phyloP scores from a whole-genome alignment of 2,797 vertebrate species.

The Mycteria americana region DNA sequence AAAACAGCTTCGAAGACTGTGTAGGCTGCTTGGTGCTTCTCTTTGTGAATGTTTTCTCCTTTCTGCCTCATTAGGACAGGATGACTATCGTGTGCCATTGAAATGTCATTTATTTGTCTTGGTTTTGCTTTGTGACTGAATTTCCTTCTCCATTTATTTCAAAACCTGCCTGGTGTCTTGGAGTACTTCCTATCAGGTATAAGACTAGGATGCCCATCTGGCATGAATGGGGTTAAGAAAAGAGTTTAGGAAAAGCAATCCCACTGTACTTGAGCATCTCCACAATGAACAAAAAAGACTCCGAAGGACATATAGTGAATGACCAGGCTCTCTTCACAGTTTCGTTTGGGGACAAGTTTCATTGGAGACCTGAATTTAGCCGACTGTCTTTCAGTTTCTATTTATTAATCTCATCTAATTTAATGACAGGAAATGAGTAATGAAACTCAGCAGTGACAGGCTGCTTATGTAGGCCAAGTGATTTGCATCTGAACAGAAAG shows the following conservation, averaged over 20 bases:
- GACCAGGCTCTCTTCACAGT: not conserved
- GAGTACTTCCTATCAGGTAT: not conserved
- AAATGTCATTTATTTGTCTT: not conserved
- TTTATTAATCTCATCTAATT: not conserved
- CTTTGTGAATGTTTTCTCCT: not conserved
- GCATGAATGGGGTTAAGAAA: not conserved
- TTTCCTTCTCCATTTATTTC: not conserved
- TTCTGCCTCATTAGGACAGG: not conserved
- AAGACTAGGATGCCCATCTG: not conserved
- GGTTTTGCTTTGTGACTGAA: not conserved
- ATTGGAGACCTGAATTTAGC: not conserved
- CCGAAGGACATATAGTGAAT: not conserved
- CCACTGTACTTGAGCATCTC: not conserved
- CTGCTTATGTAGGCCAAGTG: constrained; percentile 5
- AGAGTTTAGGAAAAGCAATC: not conserved
- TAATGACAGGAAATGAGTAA: constrained; percentile 47
- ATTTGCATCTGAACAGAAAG: not conserved
- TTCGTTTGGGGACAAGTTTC: not conserved
- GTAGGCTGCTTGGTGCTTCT: not conserved
- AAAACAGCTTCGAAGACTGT: not conserved
- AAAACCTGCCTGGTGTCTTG: not conserved
- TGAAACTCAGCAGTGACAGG: not conserved
- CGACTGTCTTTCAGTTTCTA: not conserved
- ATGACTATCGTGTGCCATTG: not conserved
- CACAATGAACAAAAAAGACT: not conserved